Percentiles rank a stretch among this genome's conserved stretches.
phyloP scores from a whole-genome alignment of 2,888 invertebrate species.

The Amphiduros pacificus region DNA sequence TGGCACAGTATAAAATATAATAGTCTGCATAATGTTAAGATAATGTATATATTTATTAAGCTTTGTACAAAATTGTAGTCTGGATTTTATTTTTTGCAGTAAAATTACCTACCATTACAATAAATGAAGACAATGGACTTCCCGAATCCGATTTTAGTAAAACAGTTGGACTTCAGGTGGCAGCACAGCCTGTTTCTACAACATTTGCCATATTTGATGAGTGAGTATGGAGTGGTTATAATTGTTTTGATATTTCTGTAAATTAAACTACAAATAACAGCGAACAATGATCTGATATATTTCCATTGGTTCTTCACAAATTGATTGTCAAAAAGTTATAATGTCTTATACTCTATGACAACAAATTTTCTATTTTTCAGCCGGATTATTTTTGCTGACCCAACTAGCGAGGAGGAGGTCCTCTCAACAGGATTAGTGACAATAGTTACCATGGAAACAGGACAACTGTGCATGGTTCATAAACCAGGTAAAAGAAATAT shows the following conservation, averaged over 20 bases:
- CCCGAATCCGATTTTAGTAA: slow-evolving; percentile 67
- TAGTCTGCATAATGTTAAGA: no score
- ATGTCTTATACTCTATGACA: no score
- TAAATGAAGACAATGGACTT: slow-evolving; percentile 72
- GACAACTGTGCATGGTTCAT: slow-evolving; percentile 59
- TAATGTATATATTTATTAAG: no score
- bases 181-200: slow-evolving; percentile 68
- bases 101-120: slow-evolving; percentile 70
- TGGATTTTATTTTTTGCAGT: no score
- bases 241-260: no score
- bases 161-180: slow-evolving; percentile 65
- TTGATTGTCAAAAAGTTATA: no score
- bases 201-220: slow-evolving; percentile 77
- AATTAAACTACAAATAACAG: no score
- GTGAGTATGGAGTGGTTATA: no score
- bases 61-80: no score
- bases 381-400: slow-evolving; percentile 73
- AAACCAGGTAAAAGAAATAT: slow-evolving; percentile 68
- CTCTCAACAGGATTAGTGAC: slow-evolving; percentile 71
- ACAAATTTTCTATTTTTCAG: slow-evolving; percentile 64
- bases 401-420: slow-evolving; percentile 80
- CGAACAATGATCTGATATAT: no score
- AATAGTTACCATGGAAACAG: slow-evolving; percentile 68
- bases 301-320: no score
- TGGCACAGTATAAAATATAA: no score